These are phyloP conservation scores for Lysandra coridon DNA, from an alignment of 2,888 invertebrate genomes.

Conservation along the genomic window DNA sequence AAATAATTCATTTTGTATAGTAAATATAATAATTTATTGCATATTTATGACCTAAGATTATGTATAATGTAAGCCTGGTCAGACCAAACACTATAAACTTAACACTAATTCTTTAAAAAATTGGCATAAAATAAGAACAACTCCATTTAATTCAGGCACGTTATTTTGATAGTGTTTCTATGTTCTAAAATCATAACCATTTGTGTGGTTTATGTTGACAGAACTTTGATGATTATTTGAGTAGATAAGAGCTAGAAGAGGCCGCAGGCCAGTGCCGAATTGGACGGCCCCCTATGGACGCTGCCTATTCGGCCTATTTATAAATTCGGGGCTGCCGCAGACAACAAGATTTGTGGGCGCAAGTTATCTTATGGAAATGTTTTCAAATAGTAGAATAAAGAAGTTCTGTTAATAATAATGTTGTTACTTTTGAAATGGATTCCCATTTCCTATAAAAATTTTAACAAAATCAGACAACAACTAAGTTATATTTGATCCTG, in stretches of 20 bases:
- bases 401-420: too few species aligned
- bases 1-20: constrained; percentile 36
- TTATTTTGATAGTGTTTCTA: constrained; percentile 43
- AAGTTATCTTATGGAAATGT: too few species aligned
- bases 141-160: constrained; percentile 49
- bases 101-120: constrained; percentile 44
- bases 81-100: constrained; percentile 39
- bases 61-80: constrained; percentile 39
- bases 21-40: constrained; percentile 46
- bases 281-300: too few species aligned
- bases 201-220: constrained; percentile 37
- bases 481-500: neutral
- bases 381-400: too few species aligned
- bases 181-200: constrained; percentile 39
- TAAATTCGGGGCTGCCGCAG: too few species aligned
- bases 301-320: too few species aligned
- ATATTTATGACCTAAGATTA: constrained; percentile 39
- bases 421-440: too few species aligned
- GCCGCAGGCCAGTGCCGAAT: too few species aligned
- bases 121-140: constrained; percentile 49
- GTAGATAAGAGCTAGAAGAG: too few species aligned
- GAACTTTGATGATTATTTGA: constrained; percentile 23
- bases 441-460: too few species aligned
- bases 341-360: too few species aligned
- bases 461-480: neutral